Evolutionary conservation across 2,797 vertebrate genomes (phyloP).

Genomic region (Helicolenus hilgendorfi): DNA sequence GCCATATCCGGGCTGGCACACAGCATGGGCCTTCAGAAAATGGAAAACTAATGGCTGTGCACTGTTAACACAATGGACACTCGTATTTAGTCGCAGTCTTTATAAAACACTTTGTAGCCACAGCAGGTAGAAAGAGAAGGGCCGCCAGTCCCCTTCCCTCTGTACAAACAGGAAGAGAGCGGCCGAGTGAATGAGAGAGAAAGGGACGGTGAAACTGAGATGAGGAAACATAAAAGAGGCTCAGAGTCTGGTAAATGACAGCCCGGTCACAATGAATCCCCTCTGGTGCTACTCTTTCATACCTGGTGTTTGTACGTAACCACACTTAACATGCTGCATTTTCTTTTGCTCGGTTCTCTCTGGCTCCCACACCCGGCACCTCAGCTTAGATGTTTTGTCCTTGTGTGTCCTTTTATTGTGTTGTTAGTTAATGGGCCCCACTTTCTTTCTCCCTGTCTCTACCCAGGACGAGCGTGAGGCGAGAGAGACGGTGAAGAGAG

Average conservation of each 20-base stretch:
- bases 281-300: slow-evolving; percentile 87
- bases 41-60: slow-evolving; percentile 84
- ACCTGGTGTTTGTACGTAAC: slow-evolving; percentile 83
- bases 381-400: slow-evolving; percentile 73
- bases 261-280: slow-evolving; percentile 75
- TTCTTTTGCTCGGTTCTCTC: slow-evolving; percentile 53
- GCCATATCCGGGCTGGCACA: slow-evolving; percentile 83
- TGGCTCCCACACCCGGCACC: slow-evolving; percentile 56
- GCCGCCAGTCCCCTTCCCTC: slow-evolving; percentile 85
- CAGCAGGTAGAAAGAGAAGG: slow-evolving; percentile 88
- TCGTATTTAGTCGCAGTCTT: slow-evolving; percentile 85
- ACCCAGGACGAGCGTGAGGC: slow-evolving; percentile 97
- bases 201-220: slow-evolving; percentile 82
- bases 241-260: slow-evolving; percentile 83
- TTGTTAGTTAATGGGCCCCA: slow-evolving; percentile 59
- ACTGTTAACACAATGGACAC: slow-evolving; percentile 86
- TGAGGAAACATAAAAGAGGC: slow-evolving; percentile 84
- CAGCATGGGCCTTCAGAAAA: slow-evolving; percentile 84
- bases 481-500: slow-evolving; percentile 98
- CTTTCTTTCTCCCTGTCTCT: slow-evolving; percentile 28
- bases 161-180: slow-evolving; percentile 90
- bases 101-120: slow-evolving; percentile 87
- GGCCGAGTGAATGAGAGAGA: slow-evolving; percentile 79
- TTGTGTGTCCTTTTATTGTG: slow-evolving; percentile 59
- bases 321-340: slow-evolving; percentile 77